Base-by-base conservation (phyloP, 2,113 vertebrate species). In the Dipodomys merriami region DNA sequence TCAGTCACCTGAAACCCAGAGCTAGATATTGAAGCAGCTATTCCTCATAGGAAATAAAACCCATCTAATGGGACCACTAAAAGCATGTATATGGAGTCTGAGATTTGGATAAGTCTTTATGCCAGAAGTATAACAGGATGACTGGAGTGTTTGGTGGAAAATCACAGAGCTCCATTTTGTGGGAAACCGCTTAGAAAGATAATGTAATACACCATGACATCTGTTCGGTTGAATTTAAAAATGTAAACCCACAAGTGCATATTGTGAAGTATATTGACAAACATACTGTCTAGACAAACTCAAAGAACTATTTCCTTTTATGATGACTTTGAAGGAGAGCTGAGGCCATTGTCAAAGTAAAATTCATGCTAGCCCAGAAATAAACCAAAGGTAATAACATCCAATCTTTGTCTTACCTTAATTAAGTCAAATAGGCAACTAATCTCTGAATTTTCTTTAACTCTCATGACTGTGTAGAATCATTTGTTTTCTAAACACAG, bases 261-360 rank as follows among this genome's bases (percentile, higher is more conserved):
- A 80, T 86, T 91, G 44, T 72, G 23, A 93, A 85, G 94, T 90
- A 72, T 71, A 78, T 86, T 80, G 35, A 77, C 44, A 23, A 80
- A 49, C 64, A 93, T 35, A 49, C 44, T 65, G 71, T 96, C 79
- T 96, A 96, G 93, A 91, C 82, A 83, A 93, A 68, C 39, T 77
- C 27, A 88, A 92, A 93, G 20, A 86, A 76, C 35, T 65, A 8
- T 65, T 96, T 92, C 29, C 81, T 91, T 95, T 73, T 95, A 81
- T 9, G 68, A 53, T 93, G 30, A 83, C 81, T 93, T 81, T 87
- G 92, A 74, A 71, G n/a, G 64, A 80, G 25, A 86, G 65, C 69
- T 53, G 23, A 90, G 6, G 16, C 13, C 88, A 15, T 74, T 90
- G 10, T 19, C 44, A 91, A 44, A 78, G 33, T 91, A 91, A 90